Conservation (phyloP, 2,888 invertebrate genomes). For the Zygaena filipendulae region DNA sequence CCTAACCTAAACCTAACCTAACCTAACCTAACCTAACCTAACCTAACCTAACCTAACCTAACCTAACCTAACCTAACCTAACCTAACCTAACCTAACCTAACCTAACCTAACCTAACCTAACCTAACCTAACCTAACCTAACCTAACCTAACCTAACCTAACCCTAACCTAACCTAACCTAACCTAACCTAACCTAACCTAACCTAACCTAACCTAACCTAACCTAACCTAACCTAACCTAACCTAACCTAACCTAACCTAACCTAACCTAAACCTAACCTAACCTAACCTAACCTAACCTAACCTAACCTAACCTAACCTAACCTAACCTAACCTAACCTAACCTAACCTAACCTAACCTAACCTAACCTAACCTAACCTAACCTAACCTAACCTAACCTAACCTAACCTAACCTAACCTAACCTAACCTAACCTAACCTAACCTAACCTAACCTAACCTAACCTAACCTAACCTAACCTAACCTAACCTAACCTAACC, state of each 20-base stretch:
- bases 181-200: conserved; percentile 22
- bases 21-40: conserved; percentile 22
- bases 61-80: conserved; percentile 22
- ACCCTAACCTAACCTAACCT: conserved; percentile 21
- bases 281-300: conserved; percentile 20
- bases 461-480: conserved; percentile 21
- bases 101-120: conserved; percentile 24
- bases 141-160: conserved; percentile 23
- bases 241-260: conserved; percentile 21
- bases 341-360: conserved; percentile 19
- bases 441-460: conserved; percentile 23
- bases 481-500: conserved; percentile 19
- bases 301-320: conserved; percentile 20
- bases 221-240: conserved; percentile 21
- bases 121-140: conserved; percentile 24
- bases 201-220: conserved; percentile 22
- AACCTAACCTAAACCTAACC: conserved; percentile 20
- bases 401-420: conserved; percentile 22
- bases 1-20: conserved; percentile 22
- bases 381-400: conserved; percentile 23
- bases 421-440: conserved; percentile 23
- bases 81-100: conserved; percentile 22
- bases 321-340: conserved; percentile 20
- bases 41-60: conserved; percentile 23
- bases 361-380: conserved; percentile 22